These are phyloP conservation scores for Podarcis muralis DNA, from an alignment of 2,113 vertebrate species.

Conservation along the genomic window DNA sequence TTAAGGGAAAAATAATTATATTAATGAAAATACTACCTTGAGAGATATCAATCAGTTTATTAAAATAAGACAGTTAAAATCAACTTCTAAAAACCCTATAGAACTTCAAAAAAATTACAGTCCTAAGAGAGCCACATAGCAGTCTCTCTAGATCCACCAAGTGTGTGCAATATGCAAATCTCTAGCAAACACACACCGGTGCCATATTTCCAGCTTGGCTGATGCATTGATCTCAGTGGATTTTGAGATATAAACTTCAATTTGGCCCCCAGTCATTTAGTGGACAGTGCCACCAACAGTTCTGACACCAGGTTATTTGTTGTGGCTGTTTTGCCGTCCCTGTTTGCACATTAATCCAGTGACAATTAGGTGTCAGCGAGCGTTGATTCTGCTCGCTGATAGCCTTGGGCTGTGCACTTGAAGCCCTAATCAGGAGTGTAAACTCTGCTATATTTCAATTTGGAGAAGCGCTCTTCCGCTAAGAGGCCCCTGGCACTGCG, in stretches of 20 bases:
- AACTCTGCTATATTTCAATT: slow-evolving; percentile 99
- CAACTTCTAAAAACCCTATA: neutral
- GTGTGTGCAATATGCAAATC: slow-evolving; percentile 51
- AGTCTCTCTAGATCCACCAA: slow-evolving; percentile 8
- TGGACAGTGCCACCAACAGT: slow-evolving; percentile 85
- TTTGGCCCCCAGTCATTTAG: slow-evolving; percentile 80
- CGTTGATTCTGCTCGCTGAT: slow-evolving; percentile 88
- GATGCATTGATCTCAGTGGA: slow-evolving; percentile 68
- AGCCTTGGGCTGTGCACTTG: slow-evolving; percentile 94
- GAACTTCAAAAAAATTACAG: neutral
- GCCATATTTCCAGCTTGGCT: slow-evolving; percentile 50
- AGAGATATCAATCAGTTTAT: neutral
- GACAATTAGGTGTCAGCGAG: slow-evolving; percentile 96
- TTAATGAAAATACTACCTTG: neutral
- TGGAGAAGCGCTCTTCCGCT: slow-evolving; percentile 98
- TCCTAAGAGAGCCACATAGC: neutral
- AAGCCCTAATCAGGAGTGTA: slow-evolving; percentile 99
- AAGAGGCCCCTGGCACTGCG: slow-evolving; percentile 97
- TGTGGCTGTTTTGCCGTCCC: slow-evolving; percentile 84
- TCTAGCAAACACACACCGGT: neutral
- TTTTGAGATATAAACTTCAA: slow-evolving; percentile 81
- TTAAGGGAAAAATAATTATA: neutral
- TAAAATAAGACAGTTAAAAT: neutral
- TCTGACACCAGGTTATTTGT: slow-evolving; percentile 85
- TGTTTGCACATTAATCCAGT: slow-evolving; percentile 94